Conservation (phyloP, 1,140 invertebrate genomes). For the Cecropterus lyciades region DNA sequence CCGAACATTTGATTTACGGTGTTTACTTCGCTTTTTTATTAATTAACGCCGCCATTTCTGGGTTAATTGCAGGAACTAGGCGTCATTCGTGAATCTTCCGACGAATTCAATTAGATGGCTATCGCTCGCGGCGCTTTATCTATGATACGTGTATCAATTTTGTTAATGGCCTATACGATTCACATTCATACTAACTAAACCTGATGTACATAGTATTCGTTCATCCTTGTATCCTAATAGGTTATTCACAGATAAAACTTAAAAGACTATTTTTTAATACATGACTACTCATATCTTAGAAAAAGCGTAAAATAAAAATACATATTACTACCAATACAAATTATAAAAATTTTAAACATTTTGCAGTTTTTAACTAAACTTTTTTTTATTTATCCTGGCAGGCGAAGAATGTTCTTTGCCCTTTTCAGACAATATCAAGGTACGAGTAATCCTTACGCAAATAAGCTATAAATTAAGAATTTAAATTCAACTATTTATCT, state of each 20-base stretch:
- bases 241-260: no score
- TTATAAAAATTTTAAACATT: no score
- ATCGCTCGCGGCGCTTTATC: constrained; percentile 9
- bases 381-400: no score
- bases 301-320: no score
- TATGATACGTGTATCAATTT: constrained; percentile 14
- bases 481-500: constrained; percentile 23
- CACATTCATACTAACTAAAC: neutral
- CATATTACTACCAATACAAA: no score
- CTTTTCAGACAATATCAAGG: neutral
- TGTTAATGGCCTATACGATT: constrained; percentile 17
- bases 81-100: constrained; percentile 7
- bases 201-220: no score
- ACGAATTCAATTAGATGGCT: constrained; percentile 17
- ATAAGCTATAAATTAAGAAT: constrained; percentile 17
- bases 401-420: no score
- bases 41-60: constrained; percentile 33
- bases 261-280: no score
- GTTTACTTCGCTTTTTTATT: constrained; percentile 19
- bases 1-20: constrained; percentile 27
- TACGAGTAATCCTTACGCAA: constrained; percentile 1
- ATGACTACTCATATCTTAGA: no score
- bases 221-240: no score
- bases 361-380: no score
- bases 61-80: constrained; percentile 22